Evolutionary conservation across 2,888 invertebrate species (phyloP).

Genomic region (Ornithoptera priamus): DNA sequence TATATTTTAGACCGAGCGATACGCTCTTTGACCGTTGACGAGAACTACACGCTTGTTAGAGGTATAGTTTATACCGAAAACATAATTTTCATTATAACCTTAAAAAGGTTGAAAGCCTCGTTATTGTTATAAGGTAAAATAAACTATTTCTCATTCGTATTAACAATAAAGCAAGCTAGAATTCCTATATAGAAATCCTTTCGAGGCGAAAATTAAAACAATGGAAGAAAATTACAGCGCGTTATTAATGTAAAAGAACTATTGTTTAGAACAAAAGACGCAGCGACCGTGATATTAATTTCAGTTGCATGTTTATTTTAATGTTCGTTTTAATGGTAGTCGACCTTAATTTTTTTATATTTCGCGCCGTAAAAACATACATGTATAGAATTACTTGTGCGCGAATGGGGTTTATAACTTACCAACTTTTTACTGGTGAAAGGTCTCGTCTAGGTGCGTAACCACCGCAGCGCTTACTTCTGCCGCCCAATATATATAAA

Average conservation of each 20-base stretch:
- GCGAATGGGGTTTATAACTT: not conserved
- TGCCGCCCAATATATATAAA: too few species aligned
- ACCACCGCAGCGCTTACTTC: too few species aligned
- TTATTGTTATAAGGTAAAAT: conserved; percentile 19
- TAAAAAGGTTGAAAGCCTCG: not conserved
- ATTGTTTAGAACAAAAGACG: conserved; percentile 31
- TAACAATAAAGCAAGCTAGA: conserved; percentile 17
- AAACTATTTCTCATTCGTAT: conserved; percentile 16
- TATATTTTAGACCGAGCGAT: too few species aligned
- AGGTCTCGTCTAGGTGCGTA: too few species aligned
- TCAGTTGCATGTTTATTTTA: conserved; percentile 30
- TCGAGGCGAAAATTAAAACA: conserved; percentile 27
- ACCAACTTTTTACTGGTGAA: too few species aligned
- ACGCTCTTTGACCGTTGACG: too few species aligned
- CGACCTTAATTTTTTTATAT: conserved; percentile 27
- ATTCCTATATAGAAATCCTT: conserved; percentile 27
- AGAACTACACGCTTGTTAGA: too few species aligned
- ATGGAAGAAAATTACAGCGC: conserved; percentile 30
- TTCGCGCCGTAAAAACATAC: conserved; percentile 2
- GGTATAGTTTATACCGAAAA: too few species aligned
- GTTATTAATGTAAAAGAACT: conserved; percentile 31
- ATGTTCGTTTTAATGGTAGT: conserved; percentile 24
- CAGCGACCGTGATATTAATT: conserved; percentile 30
- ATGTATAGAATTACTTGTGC: not conserved
- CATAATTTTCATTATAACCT: not conserved